These are phyloP conservation scores for Athetis lepigone DNA, from an alignment of 2,888 invertebrate genomes.

Conservation along the genomic window DNA sequence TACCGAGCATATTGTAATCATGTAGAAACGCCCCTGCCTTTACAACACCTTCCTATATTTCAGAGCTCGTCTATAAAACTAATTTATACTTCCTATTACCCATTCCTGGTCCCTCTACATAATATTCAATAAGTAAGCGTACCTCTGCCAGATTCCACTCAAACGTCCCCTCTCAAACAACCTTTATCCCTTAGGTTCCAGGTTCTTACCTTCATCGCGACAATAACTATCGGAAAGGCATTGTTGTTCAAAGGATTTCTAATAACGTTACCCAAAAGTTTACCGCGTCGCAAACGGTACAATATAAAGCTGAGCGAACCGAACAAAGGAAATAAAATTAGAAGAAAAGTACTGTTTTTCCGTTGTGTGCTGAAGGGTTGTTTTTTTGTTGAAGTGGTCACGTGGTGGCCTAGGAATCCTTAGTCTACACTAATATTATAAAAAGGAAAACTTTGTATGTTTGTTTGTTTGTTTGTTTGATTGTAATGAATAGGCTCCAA, in stretches of 20 bases:
- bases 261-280: conserved; percentile 51
- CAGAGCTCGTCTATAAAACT: conserved; percentile 13
- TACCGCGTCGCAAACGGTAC: conserved; percentile 16
- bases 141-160: conserved; percentile 31
- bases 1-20: too few relatives aligned
- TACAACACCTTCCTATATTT: background rate
- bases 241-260: conserved; percentile 52
- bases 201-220: conserved; percentile 45
- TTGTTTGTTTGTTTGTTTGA: too few relatives aligned
- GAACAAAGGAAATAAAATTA: background rate
- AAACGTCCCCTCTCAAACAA: conserved; percentile 27
- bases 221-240: conserved; percentile 56
- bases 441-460: too few relatives aligned
- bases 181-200: conserved; percentile 25
- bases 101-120: conserved; percentile 35
- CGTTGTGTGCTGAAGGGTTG: too few relatives aligned
- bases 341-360: background rate
- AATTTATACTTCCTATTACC: conserved; percentile 40
- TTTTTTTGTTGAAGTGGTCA: too few relatives aligned
- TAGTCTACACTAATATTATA: too few relatives aligned
- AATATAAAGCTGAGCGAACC: background rate
- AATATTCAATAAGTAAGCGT: conserved; percentile 37
- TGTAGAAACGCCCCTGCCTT: too few relatives aligned
- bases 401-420: too few relatives aligned
- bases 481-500: too few relatives aligned